Conservation (phyloP, 2,797 vertebrate genomes). For the Chaetodon trifasciatus region DNA sequence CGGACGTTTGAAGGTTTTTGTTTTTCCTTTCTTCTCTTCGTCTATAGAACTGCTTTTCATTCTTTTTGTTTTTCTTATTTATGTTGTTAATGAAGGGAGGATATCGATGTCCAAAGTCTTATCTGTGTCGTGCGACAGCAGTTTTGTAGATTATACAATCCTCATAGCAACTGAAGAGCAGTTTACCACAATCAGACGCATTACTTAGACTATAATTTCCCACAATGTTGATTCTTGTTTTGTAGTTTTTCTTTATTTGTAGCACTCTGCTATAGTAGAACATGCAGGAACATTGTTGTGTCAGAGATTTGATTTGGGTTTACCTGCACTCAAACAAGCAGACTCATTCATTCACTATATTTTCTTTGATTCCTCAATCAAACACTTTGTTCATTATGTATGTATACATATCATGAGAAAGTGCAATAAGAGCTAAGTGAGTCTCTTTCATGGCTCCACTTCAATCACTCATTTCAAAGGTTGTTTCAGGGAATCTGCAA, state of each 20-base stretch:
- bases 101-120: slow-evolving; percentile 68
- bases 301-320: slow-evolving; percentile 24
- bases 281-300: slow-evolving; percentile 5
- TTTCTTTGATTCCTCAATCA: slow-evolving; percentile 10
- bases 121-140: slow-evolving; percentile 36
- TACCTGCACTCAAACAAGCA: neutral
- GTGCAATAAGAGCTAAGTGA: slow-evolving; percentile 45
- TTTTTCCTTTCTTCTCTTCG: slow-evolving; percentile 8
- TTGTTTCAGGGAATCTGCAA: slow-evolving; percentile 27
- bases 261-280: slow-evolving; percentile 11
- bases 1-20: slow-evolving; percentile 11
- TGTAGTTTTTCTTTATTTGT: slow-evolving; percentile 20
- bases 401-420: slow-evolving; percentile 58
- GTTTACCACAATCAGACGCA: slow-evolving; percentile 35
- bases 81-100: slow-evolving; percentile 61
- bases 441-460: slow-evolving; percentile 11
- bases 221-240: neutral
- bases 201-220: neutral
- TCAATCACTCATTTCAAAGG: neutral
- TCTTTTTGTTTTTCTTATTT: slow-evolving; percentile 57
- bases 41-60: slow-evolving; percentile 51
- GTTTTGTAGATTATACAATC: slow-evolving; percentile 38
- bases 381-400: slow-evolving; percentile 30
- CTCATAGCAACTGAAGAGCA: slow-evolving; percentile 15
- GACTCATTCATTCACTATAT: slow-evolving; percentile 8